Percentiles rank a stretch among this genome's conserved stretches.
These are phyloP conservation scores for Drosophila parthenogenetica DNA, from an alignment of 2,888 invertebrate genomes.

Conservation along the genomic window DNA sequence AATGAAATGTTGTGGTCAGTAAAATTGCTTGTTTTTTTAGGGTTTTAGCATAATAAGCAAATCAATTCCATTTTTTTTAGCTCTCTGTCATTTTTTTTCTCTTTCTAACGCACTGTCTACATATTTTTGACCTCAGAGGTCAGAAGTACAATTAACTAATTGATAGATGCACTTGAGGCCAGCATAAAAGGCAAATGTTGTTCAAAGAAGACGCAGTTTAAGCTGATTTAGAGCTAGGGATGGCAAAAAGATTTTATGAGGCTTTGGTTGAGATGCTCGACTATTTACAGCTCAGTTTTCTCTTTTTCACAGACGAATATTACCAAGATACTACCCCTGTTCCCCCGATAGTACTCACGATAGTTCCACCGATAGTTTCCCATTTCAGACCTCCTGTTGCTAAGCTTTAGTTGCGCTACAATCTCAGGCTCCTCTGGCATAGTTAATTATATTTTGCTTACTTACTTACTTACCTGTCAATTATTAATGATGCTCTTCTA, in stretches of 20 bases:
- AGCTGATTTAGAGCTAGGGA: background rate
- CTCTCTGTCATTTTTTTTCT: background rate
- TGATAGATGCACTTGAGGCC: conserved; percentile 52
- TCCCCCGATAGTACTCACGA: too few relatives aligned
- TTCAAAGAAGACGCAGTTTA: background rate
- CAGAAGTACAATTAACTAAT: conserved; percentile 66
- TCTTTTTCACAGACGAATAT: too few relatives aligned
- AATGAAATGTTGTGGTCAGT: conserved; percentile 45
- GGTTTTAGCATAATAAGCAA: conserved; percentile 61
- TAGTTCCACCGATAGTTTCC: too few relatives aligned
- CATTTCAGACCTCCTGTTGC: too few relatives aligned
- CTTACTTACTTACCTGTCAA: conserved; percentile 63
- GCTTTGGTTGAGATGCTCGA: too few relatives aligned
- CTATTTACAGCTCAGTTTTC: too few relatives aligned
- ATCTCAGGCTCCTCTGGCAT: conserved; percentile 42
- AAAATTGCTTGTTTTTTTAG: conserved; percentile 24
- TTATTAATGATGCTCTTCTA: conserved; percentile 58
- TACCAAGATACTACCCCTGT: too few relatives aligned
- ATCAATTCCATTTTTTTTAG: background rate
- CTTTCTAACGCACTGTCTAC: background rate
- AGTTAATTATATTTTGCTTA: conserved; percentile 65
- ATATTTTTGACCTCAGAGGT: background rate
- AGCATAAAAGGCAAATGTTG: conserved; percentile 9
- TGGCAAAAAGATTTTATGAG: background rate
- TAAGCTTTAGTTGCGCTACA: conserved; percentile 10